Evolutionary conservation across 2,888 invertebrate species (phyloP).

Genomic region (Drosophila putrida): DNA sequence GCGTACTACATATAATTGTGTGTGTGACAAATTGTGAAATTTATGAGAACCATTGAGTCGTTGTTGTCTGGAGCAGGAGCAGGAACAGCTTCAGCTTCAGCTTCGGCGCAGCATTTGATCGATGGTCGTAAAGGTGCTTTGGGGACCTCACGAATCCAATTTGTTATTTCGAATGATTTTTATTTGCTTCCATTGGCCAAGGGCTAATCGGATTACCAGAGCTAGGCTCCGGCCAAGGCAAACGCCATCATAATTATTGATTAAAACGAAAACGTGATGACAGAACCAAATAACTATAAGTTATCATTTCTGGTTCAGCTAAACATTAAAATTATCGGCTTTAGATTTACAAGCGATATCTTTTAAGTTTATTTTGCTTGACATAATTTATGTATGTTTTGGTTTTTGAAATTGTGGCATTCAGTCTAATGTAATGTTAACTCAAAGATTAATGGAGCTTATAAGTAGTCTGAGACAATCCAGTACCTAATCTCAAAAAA

Average conservation of each 20-base stretch:
- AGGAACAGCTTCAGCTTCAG: too few relatives aligned
- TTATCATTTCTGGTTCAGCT: constrained; percentile 8
- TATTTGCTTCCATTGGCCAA: constrained; percentile 53
- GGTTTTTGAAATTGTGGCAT: neutral
- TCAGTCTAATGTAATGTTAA: neutral
- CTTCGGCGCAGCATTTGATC: constrained; percentile 30
- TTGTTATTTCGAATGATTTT: constrained; percentile 60
- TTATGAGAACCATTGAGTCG: constrained; percentile 55
- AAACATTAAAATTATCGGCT: neutral
- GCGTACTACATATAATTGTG: constrained; percentile 66
- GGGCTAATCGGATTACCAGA: constrained; percentile 65
- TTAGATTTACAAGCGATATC: neutral
- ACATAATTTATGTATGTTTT: constrained; percentile 1
- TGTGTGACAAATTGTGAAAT: constrained; percentile 76
- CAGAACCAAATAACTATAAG: neutral
- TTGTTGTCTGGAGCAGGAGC: neutral
- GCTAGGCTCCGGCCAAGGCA: neutral
- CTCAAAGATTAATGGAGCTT: neutral
- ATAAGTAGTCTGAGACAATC: neutral
- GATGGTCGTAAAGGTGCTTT: constrained; percentile 32
- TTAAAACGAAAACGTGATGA: constrained; percentile 32
- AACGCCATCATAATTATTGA: constrained; percentile 51
- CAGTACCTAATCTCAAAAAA: too few relatives aligned
- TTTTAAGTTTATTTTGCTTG: neutral
- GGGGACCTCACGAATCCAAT: constrained; percentile 46